These are phyloP conservation scores for Drosophila gaucha DNA, from an alignment of 2,888 invertebrate genomes.

Conservation along the genomic window DNA sequence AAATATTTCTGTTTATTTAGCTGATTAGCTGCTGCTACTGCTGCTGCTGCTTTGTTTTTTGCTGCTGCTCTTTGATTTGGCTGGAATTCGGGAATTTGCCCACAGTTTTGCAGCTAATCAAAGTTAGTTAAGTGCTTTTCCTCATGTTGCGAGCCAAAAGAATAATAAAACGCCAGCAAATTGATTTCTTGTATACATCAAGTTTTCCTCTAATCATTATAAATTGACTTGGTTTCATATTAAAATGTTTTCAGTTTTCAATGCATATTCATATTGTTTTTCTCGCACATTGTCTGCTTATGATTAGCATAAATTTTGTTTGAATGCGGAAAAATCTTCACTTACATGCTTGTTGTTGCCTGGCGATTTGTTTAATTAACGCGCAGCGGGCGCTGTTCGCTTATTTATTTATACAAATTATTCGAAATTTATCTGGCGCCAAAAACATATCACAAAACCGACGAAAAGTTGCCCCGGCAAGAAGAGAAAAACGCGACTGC, in stretches of 20 bases:
- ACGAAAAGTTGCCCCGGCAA: background rate
- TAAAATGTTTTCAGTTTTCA: slow-evolving; percentile 11
- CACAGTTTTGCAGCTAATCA: slow-evolving; percentile 35
- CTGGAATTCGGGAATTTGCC: slow-evolving; percentile 15
- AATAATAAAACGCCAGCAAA: slow-evolving; percentile 1
- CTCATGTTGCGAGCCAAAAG: background rate
- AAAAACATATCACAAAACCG: slow-evolving; percentile 50
- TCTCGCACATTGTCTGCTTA: slow-evolving; percentile 1
- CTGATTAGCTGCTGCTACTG: slow-evolving; percentile 42
- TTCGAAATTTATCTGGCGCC: slow-evolving; percentile 58
- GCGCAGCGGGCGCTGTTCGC: slow-evolving; percentile 23
- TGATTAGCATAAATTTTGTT: background rate
- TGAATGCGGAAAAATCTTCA: background rate
- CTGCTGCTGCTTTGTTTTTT: slow-evolving; percentile 1
- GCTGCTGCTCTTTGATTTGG: background rate
- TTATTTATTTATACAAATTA: slow-evolving; percentile 50
- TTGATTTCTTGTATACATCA: slow-evolving; percentile 17
- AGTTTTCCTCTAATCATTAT: slow-evolving; percentile 20
- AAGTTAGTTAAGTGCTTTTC: slow-evolving; percentile 27
- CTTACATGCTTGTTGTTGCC: slow-evolving; percentile 14
- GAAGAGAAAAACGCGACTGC: slow-evolving; percentile 25
- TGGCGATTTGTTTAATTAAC: slow-evolving; percentile 25
- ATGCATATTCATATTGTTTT: slow-evolving; percentile 6
- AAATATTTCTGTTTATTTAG: slow-evolving; percentile 38
- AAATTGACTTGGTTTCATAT: slow-evolving; percentile 9